phyloP scores from a whole-genome alignment of 2,113 vertebrate genomes.

The Campylorhamphus procurvoides region DNA sequence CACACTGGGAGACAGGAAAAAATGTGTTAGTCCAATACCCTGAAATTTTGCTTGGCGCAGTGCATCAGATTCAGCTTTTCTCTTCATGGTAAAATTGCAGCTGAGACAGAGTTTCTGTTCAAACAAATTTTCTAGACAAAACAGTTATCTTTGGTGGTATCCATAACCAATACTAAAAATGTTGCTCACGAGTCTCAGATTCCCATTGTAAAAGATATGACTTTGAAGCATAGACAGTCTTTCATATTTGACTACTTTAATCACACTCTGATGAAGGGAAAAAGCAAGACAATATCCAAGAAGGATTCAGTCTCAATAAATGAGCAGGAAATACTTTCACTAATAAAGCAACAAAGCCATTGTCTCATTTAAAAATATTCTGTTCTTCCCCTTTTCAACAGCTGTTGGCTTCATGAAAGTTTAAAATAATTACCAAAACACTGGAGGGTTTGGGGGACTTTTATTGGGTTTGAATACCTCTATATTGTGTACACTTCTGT shows the following conservation, averaged over 20 bases:
- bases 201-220: not conserved
- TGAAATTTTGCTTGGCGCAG: not conserved
- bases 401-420: not conserved
- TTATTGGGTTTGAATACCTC: not conserved
- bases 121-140: not conserved
- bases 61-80: not conserved
- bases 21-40: not conserved
- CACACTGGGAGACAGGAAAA: not conserved
- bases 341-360: not conserved
- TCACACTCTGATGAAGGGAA: not conserved
- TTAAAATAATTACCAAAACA: not conserved
- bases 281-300: not conserved
- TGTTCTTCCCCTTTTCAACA: not conserved
- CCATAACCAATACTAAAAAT: not conserved
- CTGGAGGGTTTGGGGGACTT: accelerated
- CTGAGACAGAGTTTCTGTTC: not conserved
- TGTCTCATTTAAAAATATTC: not conserved
- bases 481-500: not conserved
- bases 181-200: not conserved
- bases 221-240: not conserved
- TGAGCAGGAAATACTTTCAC: not conserved
- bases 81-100: not conserved
- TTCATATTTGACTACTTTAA: not conserved
- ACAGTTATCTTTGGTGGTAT: not conserved
- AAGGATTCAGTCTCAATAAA: not conserved